Evolutionary conservation across 1,140 invertebrate species (phyloP), one percentile per base, ranked within the genome.

Genomic region (Drosophila bocqueti): DNA sequence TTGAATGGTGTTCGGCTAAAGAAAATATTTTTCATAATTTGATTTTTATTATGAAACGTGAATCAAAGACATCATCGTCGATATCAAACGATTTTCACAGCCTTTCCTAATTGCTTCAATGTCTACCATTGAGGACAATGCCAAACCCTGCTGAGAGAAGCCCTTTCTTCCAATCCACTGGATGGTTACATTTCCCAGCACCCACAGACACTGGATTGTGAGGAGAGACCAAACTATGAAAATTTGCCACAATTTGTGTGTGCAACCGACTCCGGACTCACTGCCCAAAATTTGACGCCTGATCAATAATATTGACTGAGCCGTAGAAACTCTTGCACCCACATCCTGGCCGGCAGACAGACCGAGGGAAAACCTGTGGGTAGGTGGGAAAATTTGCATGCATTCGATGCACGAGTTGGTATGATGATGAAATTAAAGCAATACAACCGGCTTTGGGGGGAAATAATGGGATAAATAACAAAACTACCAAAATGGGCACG

Each of bases 351-450:
- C 40, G 36, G 11, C 59, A 52, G 45, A 8, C 61, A 36, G 43
- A 16, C 31, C 9, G 10, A 38, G 40, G 45, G 58, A 11, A 31
- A 49, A 21, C 6, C 46, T 24, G 10, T 11, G 34, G 62, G 18
- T 36, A 68, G 52, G 67, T 64, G 67, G 62, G 38, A 55, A 66
- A 78, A 81, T 89, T 75, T 87, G 74, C 81, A 81, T 89, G 77
- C 84, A 89, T 61, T 54, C 21, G 63, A 63, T 81, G 61, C 73
- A 81, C 69, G 68, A 78, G 68, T 42, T 54, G 69, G 64, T 49
- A 67, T 68, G 81, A 81, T 90, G 85, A 76, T 83, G 71, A 84
- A 89, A 89, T 89, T 89, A 90, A 89, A 81, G 81, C 84, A 85
- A 89, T 78, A 84, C 85, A 81, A 57, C 67, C 26, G 42, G 15